Conservation (phyloP, 2,888 invertebrate genomes). For the Lottia gigantea region DNA sequence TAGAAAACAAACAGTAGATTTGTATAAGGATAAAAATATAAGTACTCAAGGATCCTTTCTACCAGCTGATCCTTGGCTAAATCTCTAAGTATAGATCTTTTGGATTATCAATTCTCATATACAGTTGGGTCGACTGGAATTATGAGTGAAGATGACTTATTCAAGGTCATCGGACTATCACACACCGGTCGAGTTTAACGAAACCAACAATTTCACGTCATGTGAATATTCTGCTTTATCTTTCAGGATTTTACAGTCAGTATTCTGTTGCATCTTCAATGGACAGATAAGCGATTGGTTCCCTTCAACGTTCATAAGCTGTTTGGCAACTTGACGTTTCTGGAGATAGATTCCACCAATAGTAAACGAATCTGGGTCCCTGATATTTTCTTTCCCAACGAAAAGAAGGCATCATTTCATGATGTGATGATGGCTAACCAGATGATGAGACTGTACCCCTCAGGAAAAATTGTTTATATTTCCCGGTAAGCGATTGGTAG, state of each 20-base stretch:
- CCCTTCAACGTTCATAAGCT: slow-evolving; percentile 18
- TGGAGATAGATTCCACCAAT: slow-evolving; percentile 77
- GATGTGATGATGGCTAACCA: slow-evolving; percentile 98
- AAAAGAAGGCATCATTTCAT: slow-evolving; percentile 93
- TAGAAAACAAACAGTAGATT: no score
- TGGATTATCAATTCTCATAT: no score
- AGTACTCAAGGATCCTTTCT: no score
- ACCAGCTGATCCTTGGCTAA: no score
- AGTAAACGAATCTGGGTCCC: slow-evolving; percentile 96
- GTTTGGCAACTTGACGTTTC: slow-evolving; percentile 75
- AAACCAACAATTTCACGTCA: no score
- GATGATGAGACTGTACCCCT: slow-evolving; percentile 94
- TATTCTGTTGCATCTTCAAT: slow-evolving; percentile 49
- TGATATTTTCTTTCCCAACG: slow-evolving; percentile 96
- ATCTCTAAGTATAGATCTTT: no score
- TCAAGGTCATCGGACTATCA: no score
- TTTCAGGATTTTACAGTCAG: slow-evolving; percentile 57
- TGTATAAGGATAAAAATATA: no score
- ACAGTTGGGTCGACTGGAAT: no score
- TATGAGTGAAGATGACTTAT: no score
- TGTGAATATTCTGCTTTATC: slow-evolving; percentile 2
- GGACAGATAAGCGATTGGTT: slow-evolving; percentile 43
- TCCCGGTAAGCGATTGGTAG: slow-evolving; percentile 76
- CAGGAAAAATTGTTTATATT: slow-evolving; percentile 94
- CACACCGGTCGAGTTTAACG: no score